Percentiles rank a stretch among this genome's conserved stretches.
phyloP scores from a whole-genome alignment of 1,140 invertebrate genomes.

The Oppia nitens region DNA sequence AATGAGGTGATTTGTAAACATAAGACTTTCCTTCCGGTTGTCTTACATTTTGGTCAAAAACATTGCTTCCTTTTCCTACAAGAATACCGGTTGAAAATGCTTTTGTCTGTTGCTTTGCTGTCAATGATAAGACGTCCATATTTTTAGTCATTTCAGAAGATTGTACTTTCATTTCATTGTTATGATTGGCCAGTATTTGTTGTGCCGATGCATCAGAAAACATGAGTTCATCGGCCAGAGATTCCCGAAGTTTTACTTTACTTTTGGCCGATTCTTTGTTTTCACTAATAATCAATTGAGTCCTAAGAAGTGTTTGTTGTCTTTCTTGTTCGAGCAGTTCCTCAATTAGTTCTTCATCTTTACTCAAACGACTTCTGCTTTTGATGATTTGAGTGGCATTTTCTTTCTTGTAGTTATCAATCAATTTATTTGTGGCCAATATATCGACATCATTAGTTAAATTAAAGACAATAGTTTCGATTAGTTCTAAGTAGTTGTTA shows the following conservation, averaged over 20 bases:
- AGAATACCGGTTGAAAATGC: constrained; percentile 29
- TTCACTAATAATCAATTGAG: constrained; percentile 41
- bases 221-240: constrained; percentile 82
- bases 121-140: too few relatives aligned
- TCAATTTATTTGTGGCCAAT: constrained; percentile 67
- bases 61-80: constrained; percentile 20
- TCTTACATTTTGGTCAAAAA: constrained; percentile 40
- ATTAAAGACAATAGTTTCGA: constrained; percentile 82
- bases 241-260: constrained; percentile 69
- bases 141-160: constrained; percentile 32
- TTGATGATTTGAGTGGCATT: constrained; percentile 78
- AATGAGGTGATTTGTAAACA: constrained; percentile 40
- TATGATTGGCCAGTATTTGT: constrained; percentile 67
- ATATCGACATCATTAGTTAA: constrained; percentile 78
- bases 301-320: constrained; percentile 26
- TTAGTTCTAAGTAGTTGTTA: constrained; percentile 79
- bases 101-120: constrained; percentile 18
- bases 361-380: constrained; percentile 37
- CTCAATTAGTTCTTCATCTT: constrained; percentile 46
- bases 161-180: constrained; percentile 44
- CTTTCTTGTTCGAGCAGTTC: constrained; percentile 65
- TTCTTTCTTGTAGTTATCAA: constrained; percentile 85
- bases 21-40: constrained; percentile 56
- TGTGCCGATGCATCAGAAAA: constrained; percentile 72
- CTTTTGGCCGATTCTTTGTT: constrained; percentile 59